These are phyloP conservation scores for Phodopus roborovskii DNA, from an alignment of 2,113 vertebrate genomes.

Conservation along the genomic window DNA sequence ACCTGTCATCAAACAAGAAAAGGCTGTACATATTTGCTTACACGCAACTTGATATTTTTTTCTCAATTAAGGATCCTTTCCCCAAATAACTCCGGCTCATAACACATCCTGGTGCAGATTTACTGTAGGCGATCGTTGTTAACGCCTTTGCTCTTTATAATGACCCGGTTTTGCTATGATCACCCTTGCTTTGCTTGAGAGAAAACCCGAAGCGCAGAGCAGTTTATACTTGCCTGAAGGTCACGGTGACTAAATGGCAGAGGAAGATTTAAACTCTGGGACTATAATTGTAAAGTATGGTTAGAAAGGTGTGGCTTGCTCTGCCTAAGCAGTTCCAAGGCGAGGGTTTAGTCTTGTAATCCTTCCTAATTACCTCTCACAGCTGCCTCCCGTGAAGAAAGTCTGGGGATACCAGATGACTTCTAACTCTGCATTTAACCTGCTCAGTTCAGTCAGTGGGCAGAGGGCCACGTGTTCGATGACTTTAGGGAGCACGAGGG, in stretches of 20 bases:
- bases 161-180: background rate
- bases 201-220: background rate
- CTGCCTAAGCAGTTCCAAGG: background rate
- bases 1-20: background rate
- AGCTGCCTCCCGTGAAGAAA: background rate
- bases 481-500: background rate
- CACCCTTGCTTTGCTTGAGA: background rate
- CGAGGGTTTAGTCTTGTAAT: background rate
- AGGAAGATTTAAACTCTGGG: background rate
- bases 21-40: background rate
- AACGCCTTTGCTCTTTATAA: background rate
- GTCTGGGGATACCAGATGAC: background rate
- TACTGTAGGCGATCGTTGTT: background rate
- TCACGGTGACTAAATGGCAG: background rate
- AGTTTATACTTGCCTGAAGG: background rate
- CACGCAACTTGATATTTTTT: background rate
- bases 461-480: background rate
- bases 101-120: background rate
- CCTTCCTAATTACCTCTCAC: background rate
- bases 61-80: background rate
- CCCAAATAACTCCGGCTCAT: background rate
- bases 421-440: background rate
- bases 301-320: background rate
- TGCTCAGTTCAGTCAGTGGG: background rate
- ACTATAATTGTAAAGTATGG: background rate